A percentile compares a stretch with the other conserved stretches of the same genome.
These are phyloP conservation scores for Hippopotamus amphibius DNA, from an alignment of 2,113 vertebrate genomes.

Conservation along the genomic window DNA sequence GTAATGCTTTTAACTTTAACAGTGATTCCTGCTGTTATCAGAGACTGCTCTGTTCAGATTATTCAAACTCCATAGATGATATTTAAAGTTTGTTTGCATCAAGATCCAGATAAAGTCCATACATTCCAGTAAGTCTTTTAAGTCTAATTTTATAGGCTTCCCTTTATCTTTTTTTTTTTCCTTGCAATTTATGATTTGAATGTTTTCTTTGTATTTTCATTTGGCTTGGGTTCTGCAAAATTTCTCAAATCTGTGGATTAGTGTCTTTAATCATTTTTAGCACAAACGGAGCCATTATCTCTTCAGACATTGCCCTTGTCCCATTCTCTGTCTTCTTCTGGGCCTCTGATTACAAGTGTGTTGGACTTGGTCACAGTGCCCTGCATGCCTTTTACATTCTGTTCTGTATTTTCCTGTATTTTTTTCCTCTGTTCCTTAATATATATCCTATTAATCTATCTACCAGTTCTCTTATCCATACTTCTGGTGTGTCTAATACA, in stretches of 20 bases:
- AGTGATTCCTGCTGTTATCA: background rate
- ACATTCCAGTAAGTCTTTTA: background rate
- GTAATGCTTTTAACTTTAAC: background rate
- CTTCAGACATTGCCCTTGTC: background rate
- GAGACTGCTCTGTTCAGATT: background rate
- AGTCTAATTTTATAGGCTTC: background rate
- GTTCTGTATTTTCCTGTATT: background rate
- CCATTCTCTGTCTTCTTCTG: background rate
- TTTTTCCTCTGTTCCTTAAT: background rate
- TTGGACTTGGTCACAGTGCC: background rate
- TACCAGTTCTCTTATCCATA: background rate
- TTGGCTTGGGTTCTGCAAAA: background rate
- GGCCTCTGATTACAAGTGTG: background rate
- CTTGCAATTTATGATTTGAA: background rate
- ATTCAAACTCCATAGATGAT: background rate
- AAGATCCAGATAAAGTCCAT: background rate
- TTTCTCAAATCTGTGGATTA: background rate
- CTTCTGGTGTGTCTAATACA: background rate
- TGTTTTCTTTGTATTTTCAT: background rate
- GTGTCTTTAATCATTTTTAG: constrained; percentile 18
- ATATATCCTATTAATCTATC: background rate
- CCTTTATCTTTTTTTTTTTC: background rate
- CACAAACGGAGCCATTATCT: background rate
- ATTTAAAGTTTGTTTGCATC: constrained; percentile 11
- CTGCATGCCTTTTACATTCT: background rate